Conservation (phyloP, 2,797 vertebrate genomes). For the Lepidocolaptes lacrymiger region DNA sequence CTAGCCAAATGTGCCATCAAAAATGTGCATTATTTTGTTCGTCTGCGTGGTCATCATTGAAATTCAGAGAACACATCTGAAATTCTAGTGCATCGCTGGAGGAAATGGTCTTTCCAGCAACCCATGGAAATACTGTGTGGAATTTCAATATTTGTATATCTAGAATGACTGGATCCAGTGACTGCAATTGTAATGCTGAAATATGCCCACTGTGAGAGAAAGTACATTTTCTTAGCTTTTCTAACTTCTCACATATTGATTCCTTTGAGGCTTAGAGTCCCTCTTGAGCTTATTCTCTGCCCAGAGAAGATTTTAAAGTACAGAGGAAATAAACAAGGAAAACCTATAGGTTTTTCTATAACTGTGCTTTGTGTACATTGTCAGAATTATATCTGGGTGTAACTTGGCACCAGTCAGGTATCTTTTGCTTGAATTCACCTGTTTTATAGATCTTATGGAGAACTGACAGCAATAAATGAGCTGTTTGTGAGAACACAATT, state of each 20-base stretch:
- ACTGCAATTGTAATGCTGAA: neutral
- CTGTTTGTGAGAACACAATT: neutral
- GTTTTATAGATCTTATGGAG: neutral
- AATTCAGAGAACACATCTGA: conserved; percentile 20
- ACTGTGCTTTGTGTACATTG: neutral
- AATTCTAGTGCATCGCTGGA: neutral
- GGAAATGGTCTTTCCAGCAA: conserved; percentile 7
- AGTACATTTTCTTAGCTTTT: neutral
- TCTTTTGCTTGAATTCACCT: conserved; percentile 3
- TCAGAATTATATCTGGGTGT: neutral
- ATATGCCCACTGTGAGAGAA: neutral
- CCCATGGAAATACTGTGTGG: neutral
- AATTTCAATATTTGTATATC: conserved; percentile 13
- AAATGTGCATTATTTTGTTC: conserved; percentile 62
- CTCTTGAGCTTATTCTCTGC: neutral
- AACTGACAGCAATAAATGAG: neutral
- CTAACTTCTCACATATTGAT: neutral
- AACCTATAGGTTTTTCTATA: neutral
- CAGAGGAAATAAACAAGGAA: neutral
- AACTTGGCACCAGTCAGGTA: neutral
- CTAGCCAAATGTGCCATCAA: conserved; percentile 45
- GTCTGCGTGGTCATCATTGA: conserved; percentile 31
- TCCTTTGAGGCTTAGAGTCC: neutral
- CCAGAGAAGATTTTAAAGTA: neutral
- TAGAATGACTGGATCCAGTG: neutral